Conservation (phyloP, 1,140 invertebrate species). For the Lasaia peninsularis region DNA sequence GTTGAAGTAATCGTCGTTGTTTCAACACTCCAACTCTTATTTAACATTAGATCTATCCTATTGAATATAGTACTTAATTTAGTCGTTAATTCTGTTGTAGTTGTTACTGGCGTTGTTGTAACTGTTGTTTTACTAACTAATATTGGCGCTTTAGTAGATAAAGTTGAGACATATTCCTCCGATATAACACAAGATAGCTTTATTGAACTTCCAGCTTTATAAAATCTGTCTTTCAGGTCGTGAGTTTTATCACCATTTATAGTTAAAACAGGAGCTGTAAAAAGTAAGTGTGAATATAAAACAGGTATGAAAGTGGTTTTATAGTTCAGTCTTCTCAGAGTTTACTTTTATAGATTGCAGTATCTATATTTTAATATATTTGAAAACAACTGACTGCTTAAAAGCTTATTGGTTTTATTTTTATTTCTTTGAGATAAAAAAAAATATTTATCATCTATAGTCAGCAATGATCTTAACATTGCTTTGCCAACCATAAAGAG, state of each 20-base stretch:
- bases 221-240: conserved; percentile 83
- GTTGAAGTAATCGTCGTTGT: conserved; percentile 65
- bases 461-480: too few relatives aligned
- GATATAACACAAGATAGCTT: conserved; percentile 81
- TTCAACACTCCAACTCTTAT: conserved; percentile 71
- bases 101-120: conserved; percentile 40
- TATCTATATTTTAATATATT: too few relatives aligned
- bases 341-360: neutral
- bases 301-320: conserved; percentile 1
- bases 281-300: conserved; percentile 24
- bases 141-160: conserved; percentile 49
- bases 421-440: too few relatives aligned
- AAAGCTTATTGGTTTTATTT: too few relatives aligned
- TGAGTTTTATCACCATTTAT: conserved; percentile 83
- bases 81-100: conserved; percentile 60
- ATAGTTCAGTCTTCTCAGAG: neutral
- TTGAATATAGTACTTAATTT: conserved; percentile 66
- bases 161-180: conserved; percentile 49
- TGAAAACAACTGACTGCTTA: too few relatives aligned
- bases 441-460: too few relatives aligned
- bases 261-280: conserved; percentile 80
- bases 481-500: too few relatives aligned
- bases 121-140: conserved; percentile 39
- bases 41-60: conserved; percentile 71
- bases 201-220: conserved; percentile 85